A percentile compares a stretch with the other conserved stretches of the same genome.
phyloP scores from a whole-genome alignment of 2,888 invertebrate species.

The Lypha dubia region DNA sequence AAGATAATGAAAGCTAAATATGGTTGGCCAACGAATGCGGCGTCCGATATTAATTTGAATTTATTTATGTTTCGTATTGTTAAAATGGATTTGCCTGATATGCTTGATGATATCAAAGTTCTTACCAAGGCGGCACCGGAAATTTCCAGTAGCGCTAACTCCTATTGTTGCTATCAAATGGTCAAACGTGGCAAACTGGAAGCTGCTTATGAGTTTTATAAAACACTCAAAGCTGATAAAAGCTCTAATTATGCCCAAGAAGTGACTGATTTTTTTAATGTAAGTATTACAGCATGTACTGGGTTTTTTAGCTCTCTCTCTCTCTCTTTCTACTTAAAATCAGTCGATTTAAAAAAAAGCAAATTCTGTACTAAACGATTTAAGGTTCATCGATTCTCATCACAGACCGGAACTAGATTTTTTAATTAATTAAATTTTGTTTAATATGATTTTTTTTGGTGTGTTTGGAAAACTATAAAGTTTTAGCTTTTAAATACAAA shows the following conservation, averaged over 20 bases:
- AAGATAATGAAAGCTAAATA: conserved; percentile 83
- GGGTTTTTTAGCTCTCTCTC: too few relatives aligned
- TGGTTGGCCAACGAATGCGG: conserved; percentile 81
- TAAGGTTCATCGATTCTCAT: too few relatives aligned
- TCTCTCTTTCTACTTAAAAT: too few relatives aligned
- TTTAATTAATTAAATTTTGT: too few relatives aligned
- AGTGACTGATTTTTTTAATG: conserved; percentile 77
- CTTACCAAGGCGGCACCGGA: conserved; percentile 81
- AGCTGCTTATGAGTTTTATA: conserved; percentile 78
- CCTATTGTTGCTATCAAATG: conserved; percentile 82
- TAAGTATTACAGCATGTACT: conserved; percentile 68
- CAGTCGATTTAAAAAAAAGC: not conserved
- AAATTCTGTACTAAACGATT: not conserved
- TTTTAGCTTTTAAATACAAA: too few relatives aligned
- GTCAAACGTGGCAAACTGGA: conserved; percentile 80
- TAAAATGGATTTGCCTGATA: conserved; percentile 80
- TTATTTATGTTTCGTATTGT: conserved; percentile 82
- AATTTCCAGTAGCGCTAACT: conserved; percentile 79
- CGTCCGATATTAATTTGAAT: conserved; percentile 79
- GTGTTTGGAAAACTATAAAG: not conserved
- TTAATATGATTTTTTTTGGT: too few relatives aligned
- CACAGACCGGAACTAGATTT: too few relatives aligned
- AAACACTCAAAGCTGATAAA: conserved; percentile 76
- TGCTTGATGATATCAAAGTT: conserved; percentile 80
- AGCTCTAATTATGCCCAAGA: conserved; percentile 76